These are phyloP conservation scores for Amblyraja radiata DNA, from an alignment of 2,797 vertebrate species.

Conservation along the genomic window DNA sequence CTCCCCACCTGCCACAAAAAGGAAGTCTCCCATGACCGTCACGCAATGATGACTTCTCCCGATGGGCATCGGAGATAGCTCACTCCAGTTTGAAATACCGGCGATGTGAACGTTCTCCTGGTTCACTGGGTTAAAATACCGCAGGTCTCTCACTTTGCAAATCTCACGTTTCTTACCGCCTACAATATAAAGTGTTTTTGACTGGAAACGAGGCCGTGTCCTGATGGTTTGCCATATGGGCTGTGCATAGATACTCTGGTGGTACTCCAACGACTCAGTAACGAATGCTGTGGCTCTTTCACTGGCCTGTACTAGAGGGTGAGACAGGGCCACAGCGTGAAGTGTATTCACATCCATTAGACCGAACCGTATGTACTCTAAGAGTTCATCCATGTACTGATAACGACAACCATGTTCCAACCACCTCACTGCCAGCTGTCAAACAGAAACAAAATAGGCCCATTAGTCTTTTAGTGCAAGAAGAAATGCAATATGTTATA, in stretches of 20 bases:
- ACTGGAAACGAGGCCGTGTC: slow-evolving; percentile 83
- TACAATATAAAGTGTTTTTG: slow-evolving; percentile 80
- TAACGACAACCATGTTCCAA: slow-evolving; percentile 83
- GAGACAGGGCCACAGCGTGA: slow-evolving; percentile 70
- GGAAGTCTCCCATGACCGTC: slow-evolving; percentile 86
- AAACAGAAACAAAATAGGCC: background rate
- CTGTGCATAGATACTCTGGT: slow-evolving; percentile 79
- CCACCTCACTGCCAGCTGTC: slow-evolving; percentile 85
- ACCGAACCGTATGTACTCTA: slow-evolving; percentile 85
- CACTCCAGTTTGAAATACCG: slow-evolving; percentile 85
- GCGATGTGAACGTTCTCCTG: slow-evolving; percentile 76
- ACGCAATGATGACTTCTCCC: slow-evolving; percentile 92
- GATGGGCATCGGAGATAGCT: slow-evolving; percentile 78
- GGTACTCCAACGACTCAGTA: slow-evolving; percentile 87
- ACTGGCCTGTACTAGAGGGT: slow-evolving; percentile 77
- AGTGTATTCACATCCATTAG: slow-evolving; percentile 84
- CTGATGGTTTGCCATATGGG: slow-evolving; percentile 80
- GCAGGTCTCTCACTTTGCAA: slow-evolving; percentile 79
- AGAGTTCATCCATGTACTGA: slow-evolving; percentile 82
- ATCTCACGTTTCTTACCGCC: slow-evolving; percentile 87
- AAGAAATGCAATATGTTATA: too few relatives aligned
- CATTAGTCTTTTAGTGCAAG: slow-evolving; percentile 5
- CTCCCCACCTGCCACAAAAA: slow-evolving; percentile 89
- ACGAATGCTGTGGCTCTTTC: slow-evolving; percentile 73
- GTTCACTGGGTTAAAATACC: slow-evolving; percentile 82